These are phyloP conservation scores for Dendrophyllia cribrosa DNA, from an alignment of 64 coral and sea anemone species.

Conservation along the genomic window DNA sequence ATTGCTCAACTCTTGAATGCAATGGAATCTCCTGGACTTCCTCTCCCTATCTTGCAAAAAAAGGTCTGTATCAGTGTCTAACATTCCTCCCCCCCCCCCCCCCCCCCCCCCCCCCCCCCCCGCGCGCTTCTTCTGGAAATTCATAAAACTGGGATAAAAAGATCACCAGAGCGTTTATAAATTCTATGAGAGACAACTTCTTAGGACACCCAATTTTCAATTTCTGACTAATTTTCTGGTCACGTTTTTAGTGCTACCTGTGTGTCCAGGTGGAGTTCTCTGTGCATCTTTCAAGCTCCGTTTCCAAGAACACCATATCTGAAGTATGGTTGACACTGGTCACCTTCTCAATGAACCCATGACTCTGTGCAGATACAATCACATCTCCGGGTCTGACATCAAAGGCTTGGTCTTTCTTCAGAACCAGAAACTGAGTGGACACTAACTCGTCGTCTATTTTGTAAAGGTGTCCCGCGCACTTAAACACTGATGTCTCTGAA, in stretches of 20 bases:
- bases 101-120: too few relatives aligned
- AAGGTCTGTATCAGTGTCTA: too few relatives aligned
- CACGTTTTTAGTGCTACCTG: neutral
- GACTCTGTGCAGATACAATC: conserved; percentile 44
- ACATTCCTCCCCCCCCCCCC: too few relatives aligned
- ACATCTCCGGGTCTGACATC: conserved; percentile 45
- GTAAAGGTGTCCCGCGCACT: conserved; percentile 71
- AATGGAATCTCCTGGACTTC: too few relatives aligned
- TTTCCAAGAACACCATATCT: conserved; percentile 55
- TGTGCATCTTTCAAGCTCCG: conserved; percentile 57
- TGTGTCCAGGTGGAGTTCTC: conserved; percentile 44
- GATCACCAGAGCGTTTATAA: too few relatives aligned
- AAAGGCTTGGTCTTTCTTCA: neutral
- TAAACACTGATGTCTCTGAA: conserved; percentile 45
- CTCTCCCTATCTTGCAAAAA: too few relatives aligned
- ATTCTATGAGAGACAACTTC: too few relatives aligned
- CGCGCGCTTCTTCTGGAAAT: too few relatives aligned
- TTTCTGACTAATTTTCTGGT: neutral
- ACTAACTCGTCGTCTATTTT: conserved; percentile 20
- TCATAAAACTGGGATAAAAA: too few relatives aligned
- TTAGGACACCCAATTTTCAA: too few relatives aligned
- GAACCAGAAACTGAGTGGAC: conserved; percentile 59
- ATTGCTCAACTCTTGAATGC: too few relatives aligned
- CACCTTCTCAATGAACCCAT: conserved; percentile 80
- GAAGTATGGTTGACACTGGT: neutral